These are phyloP conservation scores for Saturnia pavonia DNA, from an alignment of 2,888 invertebrate genomes.

Conservation along the genomic window DNA sequence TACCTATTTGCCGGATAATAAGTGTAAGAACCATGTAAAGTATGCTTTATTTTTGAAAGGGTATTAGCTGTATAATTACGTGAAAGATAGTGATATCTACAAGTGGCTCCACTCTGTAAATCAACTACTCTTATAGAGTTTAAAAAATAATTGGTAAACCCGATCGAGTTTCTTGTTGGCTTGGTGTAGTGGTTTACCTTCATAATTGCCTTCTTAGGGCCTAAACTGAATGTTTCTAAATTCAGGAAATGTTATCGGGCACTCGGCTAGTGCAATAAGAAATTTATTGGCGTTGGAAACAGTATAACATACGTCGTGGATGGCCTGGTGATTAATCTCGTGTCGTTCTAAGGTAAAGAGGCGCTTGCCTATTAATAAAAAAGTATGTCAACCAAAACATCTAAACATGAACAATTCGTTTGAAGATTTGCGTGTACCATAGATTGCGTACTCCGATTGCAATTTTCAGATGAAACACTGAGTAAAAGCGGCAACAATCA, in stretches of 20 bases:
- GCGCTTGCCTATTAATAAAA: not conserved
- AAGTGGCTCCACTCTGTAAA: too few relatives aligned
- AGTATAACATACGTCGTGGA: too few relatives aligned
- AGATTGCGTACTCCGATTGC: not conserved
- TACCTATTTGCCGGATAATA: too few relatives aligned
- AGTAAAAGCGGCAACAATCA: conserved; percentile 23
- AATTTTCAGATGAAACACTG: not conserved
- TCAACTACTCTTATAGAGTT: too few relatives aligned
- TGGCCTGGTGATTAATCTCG: not conserved
- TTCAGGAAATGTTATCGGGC: not conserved
- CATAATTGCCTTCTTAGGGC: too few relatives aligned
- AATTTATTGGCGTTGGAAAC: not conserved
- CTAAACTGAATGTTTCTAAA: not conserved
- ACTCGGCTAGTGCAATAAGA: not conserved
- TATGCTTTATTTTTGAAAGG: too few relatives aligned
- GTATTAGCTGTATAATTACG: too few relatives aligned
- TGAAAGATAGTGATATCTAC: too few relatives aligned
- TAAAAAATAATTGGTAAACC: too few relatives aligned
- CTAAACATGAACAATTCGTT: not conserved
- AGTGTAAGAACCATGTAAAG: too few relatives aligned
- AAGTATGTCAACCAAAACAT: not conserved
- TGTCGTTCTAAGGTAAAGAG: not conserved
- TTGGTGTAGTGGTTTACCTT: too few relatives aligned
- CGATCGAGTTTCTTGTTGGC: too few relatives aligned
- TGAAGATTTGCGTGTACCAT: not conserved